Evolutionary conservation across 2,888 invertebrate genomes (phyloP).

Genomic region (Drosophila kuntzei): DNA sequence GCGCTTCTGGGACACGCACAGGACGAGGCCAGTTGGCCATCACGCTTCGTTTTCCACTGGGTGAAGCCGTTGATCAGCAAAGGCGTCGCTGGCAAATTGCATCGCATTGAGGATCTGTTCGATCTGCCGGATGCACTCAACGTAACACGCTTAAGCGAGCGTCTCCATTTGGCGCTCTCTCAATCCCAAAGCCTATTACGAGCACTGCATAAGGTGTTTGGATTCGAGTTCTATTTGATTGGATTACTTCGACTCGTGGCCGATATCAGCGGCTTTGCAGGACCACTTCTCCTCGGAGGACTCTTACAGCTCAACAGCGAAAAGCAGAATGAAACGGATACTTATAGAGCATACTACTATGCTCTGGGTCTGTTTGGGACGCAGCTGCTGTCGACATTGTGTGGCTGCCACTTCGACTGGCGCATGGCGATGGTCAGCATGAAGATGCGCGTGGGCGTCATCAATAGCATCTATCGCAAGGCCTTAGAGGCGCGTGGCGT

Average conservation of each 20-base stretch:
- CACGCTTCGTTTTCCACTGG: slow-evolving; percentile 94
- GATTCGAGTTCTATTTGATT: slow-evolving; percentile 92
- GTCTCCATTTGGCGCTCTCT: slow-evolving; percentile 83
- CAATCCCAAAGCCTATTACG: slow-evolving; percentile 87
- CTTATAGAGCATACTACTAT: slow-evolving; percentile 87
- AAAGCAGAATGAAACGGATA: slow-evolving; percentile 87
- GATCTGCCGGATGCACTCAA: slow-evolving; percentile 88
- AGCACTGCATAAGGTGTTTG: slow-evolving; percentile 91
- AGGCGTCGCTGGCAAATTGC: slow-evolving; percentile 90
- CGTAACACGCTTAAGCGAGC: slow-evolving; percentile 81
- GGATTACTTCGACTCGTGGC: slow-evolving; percentile 93
- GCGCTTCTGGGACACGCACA: slow-evolving; percentile 92
- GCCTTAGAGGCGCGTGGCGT: slow-evolving; percentile 86
- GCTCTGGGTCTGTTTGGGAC: slow-evolving; percentile 89
- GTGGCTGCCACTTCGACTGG: slow-evolving; percentile 96
- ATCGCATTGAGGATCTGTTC: slow-evolving; percentile 92
- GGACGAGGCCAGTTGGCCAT: slow-evolving; percentile 90
- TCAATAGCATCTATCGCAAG: slow-evolving; percentile 92
- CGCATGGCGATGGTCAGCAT: slow-evolving; percentile 92
- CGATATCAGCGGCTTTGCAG: slow-evolving; percentile 94
- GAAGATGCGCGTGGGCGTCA: slow-evolving; percentile 94
- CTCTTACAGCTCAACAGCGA: slow-evolving; percentile 87
- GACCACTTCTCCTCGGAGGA: slow-evolving; percentile 94
- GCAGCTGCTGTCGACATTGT: slow-evolving; percentile 91
- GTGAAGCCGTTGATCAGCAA: slow-evolving; percentile 93